Evolutionary conservation across 1,140 invertebrate genomes (phyloP), one percentile per base, ranked within the genome.

Genomic region (Danaus melanippus): DNA sequence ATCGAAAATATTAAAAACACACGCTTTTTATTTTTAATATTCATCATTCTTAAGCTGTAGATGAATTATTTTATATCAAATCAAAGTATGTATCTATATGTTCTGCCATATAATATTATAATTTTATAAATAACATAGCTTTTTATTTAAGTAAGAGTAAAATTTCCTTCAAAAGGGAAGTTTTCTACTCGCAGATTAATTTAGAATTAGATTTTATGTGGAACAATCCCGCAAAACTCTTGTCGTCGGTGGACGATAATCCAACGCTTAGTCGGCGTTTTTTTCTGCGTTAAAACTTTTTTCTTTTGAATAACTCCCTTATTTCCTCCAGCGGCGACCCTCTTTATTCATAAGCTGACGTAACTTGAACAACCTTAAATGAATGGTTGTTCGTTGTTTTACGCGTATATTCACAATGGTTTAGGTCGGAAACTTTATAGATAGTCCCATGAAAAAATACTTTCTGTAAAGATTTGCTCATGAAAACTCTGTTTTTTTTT

Each of bases 341-440:
- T 79, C 74, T 82, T 82, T 85, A 82, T 83, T 85, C 79, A 83
- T 80, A 82, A 81, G 79, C 72, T 78, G 73, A 79, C 77, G 76
- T 75, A 81, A 81, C 79, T 79, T 74, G 71, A 74, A 80, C 70
- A 77, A 64, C 75, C 77, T 73, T 76, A 80, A 86, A 82, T 81
- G 76, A 84, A 84, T 77, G 78, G 83, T 74, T 80, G 77, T 85
- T 85, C 74, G 71, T 82, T 86, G 76, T 86, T 86, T 86, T 84
- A 86, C 79, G 83, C 75, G 66, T 79, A 76, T 84, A 83, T 84
- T 79, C 76, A 76, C 79, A 80, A 78, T 73, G 76, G 69, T 69
- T 83, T 77, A 76, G 73, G 66, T 78, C 69, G 71, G 69, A 72
- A 82, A 78, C 68, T 79, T 79, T 66, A 67, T 66, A 76, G 77